Percentiles rank a stretch among this genome's conserved stretches.
Conservation (phyloP, 2,888 invertebrate species). For the Plemyria rubiginata region DNA sequence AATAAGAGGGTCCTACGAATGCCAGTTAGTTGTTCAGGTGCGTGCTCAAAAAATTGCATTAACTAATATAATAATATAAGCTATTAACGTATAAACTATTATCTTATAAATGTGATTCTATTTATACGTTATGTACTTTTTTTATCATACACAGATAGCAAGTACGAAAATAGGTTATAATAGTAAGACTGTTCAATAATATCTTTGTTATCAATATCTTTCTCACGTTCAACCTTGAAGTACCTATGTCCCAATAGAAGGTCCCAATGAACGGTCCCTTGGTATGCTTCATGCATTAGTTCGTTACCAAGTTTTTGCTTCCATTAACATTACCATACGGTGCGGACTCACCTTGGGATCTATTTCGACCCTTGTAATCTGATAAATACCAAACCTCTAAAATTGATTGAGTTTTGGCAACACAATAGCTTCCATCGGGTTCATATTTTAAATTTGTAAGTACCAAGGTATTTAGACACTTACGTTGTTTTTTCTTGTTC, state of each 20-base stretch:
- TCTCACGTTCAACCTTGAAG: constrained; percentile 14
- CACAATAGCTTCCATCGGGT: constrained; percentile 3
- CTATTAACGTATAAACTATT: no score
- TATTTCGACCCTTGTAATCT: constrained; percentile 34
- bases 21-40: no score
- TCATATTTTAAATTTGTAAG: no score
- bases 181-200: background rate
- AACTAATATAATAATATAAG: no score
- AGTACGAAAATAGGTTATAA: background rate
- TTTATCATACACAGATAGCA: no score
- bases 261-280: constrained; percentile 2
- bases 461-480: no score
- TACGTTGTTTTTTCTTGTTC: no score
- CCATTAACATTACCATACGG: constrained; percentile 28
- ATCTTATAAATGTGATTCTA: no score
- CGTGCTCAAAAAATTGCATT: no score
- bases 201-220: constrained; percentile 6
- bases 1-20: constrained; percentile 7
- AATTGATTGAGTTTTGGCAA: constrained; percentile 25
- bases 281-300: background rate
- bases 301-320: constrained; percentile 16
- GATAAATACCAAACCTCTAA: constrained; percentile 23
- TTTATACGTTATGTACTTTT: no score
- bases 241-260: constrained; percentile 10
- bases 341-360: constrained; percentile 19